Conservation (phyloP, 2,113 vertebrate species). For the Nettapus auritus region DNA sequence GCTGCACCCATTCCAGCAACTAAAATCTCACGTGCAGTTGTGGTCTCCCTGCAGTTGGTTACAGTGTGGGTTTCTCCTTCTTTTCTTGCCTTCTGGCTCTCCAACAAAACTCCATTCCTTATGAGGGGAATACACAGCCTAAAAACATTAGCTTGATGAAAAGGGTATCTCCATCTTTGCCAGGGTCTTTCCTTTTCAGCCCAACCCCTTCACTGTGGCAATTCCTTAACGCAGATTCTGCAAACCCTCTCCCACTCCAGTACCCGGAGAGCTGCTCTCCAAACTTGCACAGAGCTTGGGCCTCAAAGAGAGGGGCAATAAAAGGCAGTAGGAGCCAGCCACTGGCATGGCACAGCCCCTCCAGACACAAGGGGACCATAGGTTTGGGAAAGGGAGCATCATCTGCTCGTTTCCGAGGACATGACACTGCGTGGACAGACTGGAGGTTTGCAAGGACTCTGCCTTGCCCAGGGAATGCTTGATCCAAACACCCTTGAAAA, state of each 20-base stretch:
- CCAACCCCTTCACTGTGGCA: not conserved
- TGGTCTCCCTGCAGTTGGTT: not conserved
- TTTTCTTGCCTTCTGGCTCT: not conserved
- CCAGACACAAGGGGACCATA: not conserved
- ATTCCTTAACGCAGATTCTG: not conserved
- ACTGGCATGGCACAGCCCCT: not conserved
- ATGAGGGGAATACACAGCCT: not conserved
- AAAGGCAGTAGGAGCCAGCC: accelerated
- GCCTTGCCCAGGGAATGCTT: not conserved
- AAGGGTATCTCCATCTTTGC: not conserved
- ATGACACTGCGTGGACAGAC: accelerated
- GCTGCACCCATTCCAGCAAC: not conserved
- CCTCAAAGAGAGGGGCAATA: accelerated
- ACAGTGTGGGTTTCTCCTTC: not conserved
- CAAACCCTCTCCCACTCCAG: not conserved
- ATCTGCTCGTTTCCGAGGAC: accelerated
- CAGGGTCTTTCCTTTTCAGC: not conserved
- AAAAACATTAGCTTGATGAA: accelerated
- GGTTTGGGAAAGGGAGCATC: not conserved
- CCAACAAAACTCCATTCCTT: not conserved
- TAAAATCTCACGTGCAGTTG: not conserved
- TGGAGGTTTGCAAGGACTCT: not conserved
- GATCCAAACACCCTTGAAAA: not conserved
- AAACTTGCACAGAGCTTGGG: not conserved
- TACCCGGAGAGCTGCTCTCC: not conserved